These are phyloP conservation scores for Oxyura jamaicensis DNA, from an alignment of 2,113 vertebrate genomes.

Conservation along the genomic window DNA sequence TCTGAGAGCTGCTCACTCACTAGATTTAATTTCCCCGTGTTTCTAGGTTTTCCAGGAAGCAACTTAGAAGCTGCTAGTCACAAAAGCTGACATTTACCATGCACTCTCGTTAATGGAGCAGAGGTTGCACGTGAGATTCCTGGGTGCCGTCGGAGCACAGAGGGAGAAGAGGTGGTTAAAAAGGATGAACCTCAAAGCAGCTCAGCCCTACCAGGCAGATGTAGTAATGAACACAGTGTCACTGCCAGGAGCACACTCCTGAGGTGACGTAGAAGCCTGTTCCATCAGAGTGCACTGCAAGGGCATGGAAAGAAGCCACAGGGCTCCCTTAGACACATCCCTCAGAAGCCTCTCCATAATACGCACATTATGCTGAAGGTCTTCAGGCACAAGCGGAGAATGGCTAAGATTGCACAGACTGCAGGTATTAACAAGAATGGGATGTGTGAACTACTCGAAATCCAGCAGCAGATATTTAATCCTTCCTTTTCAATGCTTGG, in stretches of 20 bases:
- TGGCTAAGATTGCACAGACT: background rate
- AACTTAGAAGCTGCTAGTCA: background rate
- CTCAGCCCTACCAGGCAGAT: background rate
- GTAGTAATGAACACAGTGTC: conserved; percentile 10
- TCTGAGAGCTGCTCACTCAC: background rate
- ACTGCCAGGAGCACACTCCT: background rate
- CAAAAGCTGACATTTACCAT: conserved; percentile 21
- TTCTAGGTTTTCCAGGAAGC: conserved; percentile 10
- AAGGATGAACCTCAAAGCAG: conserved; percentile 30
- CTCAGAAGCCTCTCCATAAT: background rate
- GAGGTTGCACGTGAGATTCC: conserved; percentile 14
- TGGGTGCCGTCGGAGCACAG: conserved; percentile 22
- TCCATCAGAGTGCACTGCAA: background rate
- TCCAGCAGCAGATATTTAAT: conserved; percentile 53
- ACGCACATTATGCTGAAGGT: background rate
- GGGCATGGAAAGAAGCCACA: background rate
- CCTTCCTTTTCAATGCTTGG: background rate
- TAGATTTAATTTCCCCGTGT: background rate
- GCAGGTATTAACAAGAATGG: conserved; percentile 15
- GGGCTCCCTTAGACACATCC: background rate
- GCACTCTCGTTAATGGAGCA: background rate
- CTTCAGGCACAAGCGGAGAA: background rate
- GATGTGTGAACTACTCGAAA: background rate
- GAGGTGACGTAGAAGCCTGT: background rate
- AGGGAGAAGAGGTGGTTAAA: conserved; percentile 12